Evolutionary conservation across 1,140 invertebrate species (phyloP), one percentile per base, ranked within the genome.

Genomic region (Macrocentrus cingulum): DNA sequence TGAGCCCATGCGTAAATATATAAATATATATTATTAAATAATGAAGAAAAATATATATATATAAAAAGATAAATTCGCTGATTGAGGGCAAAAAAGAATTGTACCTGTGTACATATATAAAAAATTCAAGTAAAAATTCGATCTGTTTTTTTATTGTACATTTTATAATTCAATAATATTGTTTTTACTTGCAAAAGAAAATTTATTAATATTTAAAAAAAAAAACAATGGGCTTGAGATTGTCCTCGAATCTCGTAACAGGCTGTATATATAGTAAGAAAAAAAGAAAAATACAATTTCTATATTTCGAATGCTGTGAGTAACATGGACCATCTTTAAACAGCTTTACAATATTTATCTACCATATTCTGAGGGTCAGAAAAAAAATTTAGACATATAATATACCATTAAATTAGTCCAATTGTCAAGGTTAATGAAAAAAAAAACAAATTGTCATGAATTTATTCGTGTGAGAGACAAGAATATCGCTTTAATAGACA

Each of bases 241-340:
- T 45, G 7, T 56, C 19, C 42, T 59, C 50, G 34, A 44, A 51
- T 45, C 22, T 15, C 51, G 8, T 4, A 59, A 45, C 15, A 59
- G 19, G 13, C 46, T 37, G 36, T 36, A 22, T 39, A 22, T 25
- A 54, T 50, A 56, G 16, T 63, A 58, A 68, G 57, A 56, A 53
- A 55, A 58, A 67, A 66, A 57, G 25, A 29, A 9, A 29, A 29
- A 29, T 29, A n/a, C n/a, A n/a, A n/a, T n/a, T n/a, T n/a, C n/a
- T n/a, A n/a, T 69, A 65, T 63, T 64, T 65, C 64, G 60, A 64
- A 65, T 58, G 65, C 65, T 74, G 69, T 66, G 67, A 70, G 64
- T 55, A 58, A 69, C 60, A 70, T 68, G 71, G 68, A 72, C 70
- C 70, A 73, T 64, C 71, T 51, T 29, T 29, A 66, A 64, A 68